phyloP scores from a whole-genome alignment of 2,797 vertebrate species.

The Tamandua tetradactyla region DNA sequence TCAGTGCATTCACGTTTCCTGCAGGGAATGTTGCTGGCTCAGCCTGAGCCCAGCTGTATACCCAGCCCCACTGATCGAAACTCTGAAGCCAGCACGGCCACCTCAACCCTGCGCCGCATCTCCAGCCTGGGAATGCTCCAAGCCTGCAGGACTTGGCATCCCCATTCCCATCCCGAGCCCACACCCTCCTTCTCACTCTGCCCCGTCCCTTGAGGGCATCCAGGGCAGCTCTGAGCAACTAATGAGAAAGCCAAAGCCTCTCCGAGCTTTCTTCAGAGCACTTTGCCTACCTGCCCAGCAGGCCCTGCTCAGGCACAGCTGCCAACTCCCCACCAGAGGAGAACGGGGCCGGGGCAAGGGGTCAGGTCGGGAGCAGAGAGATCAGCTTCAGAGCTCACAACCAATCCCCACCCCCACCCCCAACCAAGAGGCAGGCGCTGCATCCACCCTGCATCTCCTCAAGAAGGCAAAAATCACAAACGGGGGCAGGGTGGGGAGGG shows the following conservation, averaged over 20 bases:
- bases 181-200: not conserved
- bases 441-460: not conserved
- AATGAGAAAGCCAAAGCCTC: not conserved
- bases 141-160: not conserved
- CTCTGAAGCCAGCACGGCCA: not conserved
- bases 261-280: not conserved
- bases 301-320: not conserved
- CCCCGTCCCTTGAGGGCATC: not conserved
- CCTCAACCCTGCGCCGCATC: not conserved
- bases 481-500: not conserved
- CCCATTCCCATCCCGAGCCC: not conserved
- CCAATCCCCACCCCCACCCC: not conserved
- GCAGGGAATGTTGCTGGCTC: conserved; percentile 34
- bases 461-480: not conserved
- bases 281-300: not conserved
- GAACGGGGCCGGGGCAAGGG: not conserved
- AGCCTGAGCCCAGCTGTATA: conserved; percentile 14
- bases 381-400: not conserved
- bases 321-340: not conserved
- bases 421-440: not conserved
- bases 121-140: not conserved
- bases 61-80: conserved; percentile 57
- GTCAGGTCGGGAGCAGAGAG: too few relatives aligned
- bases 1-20: conserved; percentile 26
- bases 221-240: not conserved